Base-by-base conservation (phyloP, 2,113 vertebrate species). In the Plectropomus leopardus region DNA sequence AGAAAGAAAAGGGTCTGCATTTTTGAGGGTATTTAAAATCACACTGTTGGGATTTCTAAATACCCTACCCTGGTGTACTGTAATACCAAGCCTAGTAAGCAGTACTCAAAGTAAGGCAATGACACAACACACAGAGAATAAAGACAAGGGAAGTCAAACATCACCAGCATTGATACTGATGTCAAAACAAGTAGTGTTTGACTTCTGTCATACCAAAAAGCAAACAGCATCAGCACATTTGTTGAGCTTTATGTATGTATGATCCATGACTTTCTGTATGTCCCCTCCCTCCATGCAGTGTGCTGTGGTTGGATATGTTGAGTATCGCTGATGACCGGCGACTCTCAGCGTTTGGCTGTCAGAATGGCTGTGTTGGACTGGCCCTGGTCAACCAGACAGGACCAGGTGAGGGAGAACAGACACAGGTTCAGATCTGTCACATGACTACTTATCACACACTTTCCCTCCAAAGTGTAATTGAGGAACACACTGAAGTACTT, bases 301-400 rank as follows among this genome's bases (percentile, higher is more conserved):
- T 97, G 57, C 89, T 97, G 2, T 97, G 97, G 97, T 76, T 97
- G 47, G 94, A 97, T 0, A 93, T 97, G 26, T 57, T 92, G 83
- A 95, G 93, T 74, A 88, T 96, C 21, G 88, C 94, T 0, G 90
- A 85, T 1, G 88, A 93, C 3, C 91, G 75, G 23, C 91, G 97
- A 2, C 93, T 98, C 83, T 96, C 96, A 0, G 96, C 92, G 0
- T 96, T 96, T 2, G 97, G 97, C 68, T 98, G 97, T 90, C 97
- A 98, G 93, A 97, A 92, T 1, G 96, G 97, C 17, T 96, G 94
- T 0, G 94, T 97, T 58, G 96, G 95, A 0, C 92, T 97, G 0
- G 94, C 97, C 67, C 90, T 96, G 4, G 97, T 98, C 23, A 92
- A 96, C 72, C 96, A 96, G 85, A 86, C 42, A n/a, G 92, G 79